phyloP scores from a whole-genome alignment of 2,888 invertebrate genomes.

The Lucinisca nassula region DNA sequence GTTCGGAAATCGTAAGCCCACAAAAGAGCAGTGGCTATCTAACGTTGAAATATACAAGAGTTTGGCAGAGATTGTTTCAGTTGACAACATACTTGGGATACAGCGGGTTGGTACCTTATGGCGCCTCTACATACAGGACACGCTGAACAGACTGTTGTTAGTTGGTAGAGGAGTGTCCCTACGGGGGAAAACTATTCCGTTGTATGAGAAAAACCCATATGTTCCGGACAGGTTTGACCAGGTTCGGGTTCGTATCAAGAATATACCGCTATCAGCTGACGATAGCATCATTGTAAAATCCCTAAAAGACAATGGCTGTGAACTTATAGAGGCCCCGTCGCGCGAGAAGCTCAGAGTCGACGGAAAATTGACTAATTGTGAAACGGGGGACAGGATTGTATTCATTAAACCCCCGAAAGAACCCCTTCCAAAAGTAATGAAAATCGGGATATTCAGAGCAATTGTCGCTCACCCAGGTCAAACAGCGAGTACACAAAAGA shows the following conservation, averaged over 20 bases:
- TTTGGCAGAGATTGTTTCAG: neutral
- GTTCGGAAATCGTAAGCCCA: neutral
- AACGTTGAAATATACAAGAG: conserved; percentile 27
- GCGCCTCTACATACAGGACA: conserved; percentile 23
- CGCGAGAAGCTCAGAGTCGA: neutral
- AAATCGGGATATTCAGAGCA: neutral
- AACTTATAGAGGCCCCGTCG: neutral
- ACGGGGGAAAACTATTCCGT: neutral
- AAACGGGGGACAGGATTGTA: neutral
- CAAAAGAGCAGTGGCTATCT: conserved; percentile 15
- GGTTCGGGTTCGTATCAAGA: neutral
- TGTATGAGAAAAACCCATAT: conserved; percentile 1
- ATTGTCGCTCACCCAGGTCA: neutral
- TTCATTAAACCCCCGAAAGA: neutral
- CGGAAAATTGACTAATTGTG: neutral
- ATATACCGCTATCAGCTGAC: conserved; percentile 6
- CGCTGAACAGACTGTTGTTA: neutral
- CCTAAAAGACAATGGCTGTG: neutral
- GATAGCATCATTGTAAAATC: neutral
- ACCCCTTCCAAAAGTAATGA: conserved; percentile 2
- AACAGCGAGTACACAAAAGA: neutral
- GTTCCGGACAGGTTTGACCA: neutral
- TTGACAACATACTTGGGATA: conserved; percentile 14
- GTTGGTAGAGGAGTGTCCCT: neutral
- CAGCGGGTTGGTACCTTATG: conserved; percentile 25